phyloP scores from a whole-genome alignment of 2,888 invertebrate genomes.

The Drosophila nr. medialis region DNA sequence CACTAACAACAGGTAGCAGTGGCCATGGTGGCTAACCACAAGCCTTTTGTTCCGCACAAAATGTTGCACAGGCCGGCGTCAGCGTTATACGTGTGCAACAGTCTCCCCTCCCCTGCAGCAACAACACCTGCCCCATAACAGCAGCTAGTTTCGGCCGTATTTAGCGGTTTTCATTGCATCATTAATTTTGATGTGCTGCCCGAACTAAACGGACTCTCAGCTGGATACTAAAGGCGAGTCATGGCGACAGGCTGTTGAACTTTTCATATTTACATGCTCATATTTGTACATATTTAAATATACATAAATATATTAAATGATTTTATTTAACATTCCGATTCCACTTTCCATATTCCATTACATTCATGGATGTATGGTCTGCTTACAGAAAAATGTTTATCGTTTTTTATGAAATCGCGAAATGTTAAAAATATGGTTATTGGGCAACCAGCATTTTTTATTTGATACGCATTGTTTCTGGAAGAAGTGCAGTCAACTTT shows the following conservation, averaged over 20 bases:
- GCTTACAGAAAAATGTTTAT: too few species aligned
- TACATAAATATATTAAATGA: neutral
- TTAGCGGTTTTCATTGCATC: constrained; percentile 75
- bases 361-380: too few species aligned
- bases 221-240: neutral
- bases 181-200: constrained; percentile 73
- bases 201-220: constrained; percentile 15
- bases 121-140: constrained; percentile 51
- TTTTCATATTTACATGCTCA: neutral
- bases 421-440: neutral
- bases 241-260: constrained; percentile 37
- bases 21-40: constrained; percentile 61
- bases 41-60: constrained; percentile 64
- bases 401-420: too few species aligned
- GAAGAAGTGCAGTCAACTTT: neutral
- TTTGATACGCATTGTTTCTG: neutral
- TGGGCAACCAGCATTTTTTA: too few species aligned
- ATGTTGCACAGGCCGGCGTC: constrained; percentile 23
- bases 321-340: neutral
- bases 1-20: constrained; percentile 58
- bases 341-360: neutral
- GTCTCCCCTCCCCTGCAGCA: neutral
- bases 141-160: constrained; percentile 60
- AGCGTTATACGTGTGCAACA: constrained; percentile 20
- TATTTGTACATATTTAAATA: neutral